Base-by-base conservation (phyloP, 2,888 invertebrate genomes). In the Seladonia tumulorum region DNA sequence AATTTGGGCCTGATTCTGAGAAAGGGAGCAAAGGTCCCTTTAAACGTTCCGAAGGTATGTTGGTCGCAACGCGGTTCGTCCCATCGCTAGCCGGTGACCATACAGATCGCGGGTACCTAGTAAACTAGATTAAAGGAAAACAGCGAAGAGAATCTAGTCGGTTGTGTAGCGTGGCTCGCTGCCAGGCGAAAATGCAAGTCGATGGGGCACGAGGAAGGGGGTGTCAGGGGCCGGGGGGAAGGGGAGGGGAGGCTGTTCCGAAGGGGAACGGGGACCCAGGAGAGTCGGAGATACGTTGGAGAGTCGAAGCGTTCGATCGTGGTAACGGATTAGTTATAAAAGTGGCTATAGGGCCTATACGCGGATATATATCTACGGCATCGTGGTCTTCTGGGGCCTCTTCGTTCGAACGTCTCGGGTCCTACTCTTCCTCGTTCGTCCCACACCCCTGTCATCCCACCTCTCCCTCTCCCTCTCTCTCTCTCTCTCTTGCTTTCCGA, bases 261-360 rank as follows among this genome's bases (percentile, higher is more conserved):
- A 53, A 39, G 25, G 16, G 57, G 39, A 16, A 68, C 35, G 18
- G 47, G 49, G 42, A 53, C 75, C 75, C 70, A 66, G 76, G 76
- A 49, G 74, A 76, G 76, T 70, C n/a, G 70, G 76, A 70, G 72
- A 29, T 60, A 25, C 63, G 29, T 63, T 63, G 16, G 63, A 63
- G 63, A 63, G 63, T 16, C 78, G 83, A 75, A 73, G 72, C 71
- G 89, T 87, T 88, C 91, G 92, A 94, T 93, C 92, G 92, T 91
- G 92, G 92, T 94, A 94, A 94, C 94, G 94, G 93, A 94, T 94
- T 93, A 93, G 93, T 92, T 92, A 92, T 92, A 92, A 92, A 91
- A 93, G 92, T 92, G 91, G 90, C 90, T 88, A 90, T 87, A 91
- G 90, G 88, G 88, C 88, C 76, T 68, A 68, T 42, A 68, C 90